Evolutionary conservation across 2,888 invertebrate species (phyloP).

Genomic region (Germaria angustata): DNA sequence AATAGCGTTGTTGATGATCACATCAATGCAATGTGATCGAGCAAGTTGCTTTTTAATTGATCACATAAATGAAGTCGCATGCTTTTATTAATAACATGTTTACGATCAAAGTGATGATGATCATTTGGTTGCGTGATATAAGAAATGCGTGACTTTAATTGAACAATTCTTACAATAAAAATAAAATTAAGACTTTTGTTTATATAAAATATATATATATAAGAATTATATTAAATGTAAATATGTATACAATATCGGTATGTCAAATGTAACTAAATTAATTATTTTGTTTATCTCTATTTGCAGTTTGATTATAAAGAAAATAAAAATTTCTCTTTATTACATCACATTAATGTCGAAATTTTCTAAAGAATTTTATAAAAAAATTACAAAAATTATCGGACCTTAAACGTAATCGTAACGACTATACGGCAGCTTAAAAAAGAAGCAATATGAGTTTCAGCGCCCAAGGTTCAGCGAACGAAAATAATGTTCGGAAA

Average conservation of each 20-base stretch:
- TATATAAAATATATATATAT: too few relatives aligned
- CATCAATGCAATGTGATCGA: slow-evolving; percentile 42
- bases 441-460: slow-evolving; percentile 71
- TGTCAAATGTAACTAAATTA: too few relatives aligned
- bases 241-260: neutral
- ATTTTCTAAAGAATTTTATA: slow-evolving; percentile 72
- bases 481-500: slow-evolving; percentile 83
- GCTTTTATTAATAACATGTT: slow-evolving; percentile 62
- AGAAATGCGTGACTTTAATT: slow-evolving; percentile 73
- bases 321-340: slow-evolving; percentile 45
- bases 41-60: slow-evolving; percentile 55
- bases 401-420: slow-evolving; percentile 34
- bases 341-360: slow-evolving; percentile 73
- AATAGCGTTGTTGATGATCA: slow-evolving; percentile 50
- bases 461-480: slow-evolving; percentile 77
- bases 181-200: too few relatives aligned
- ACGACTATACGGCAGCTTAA: neutral
- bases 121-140: slow-evolving; percentile 56
- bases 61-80: slow-evolving; percentile 65
- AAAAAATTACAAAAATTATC: slow-evolving; percentile 62
- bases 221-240: neutral
- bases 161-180: slow-evolving; percentile 69
- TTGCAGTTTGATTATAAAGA: slow-evolving; percentile 66
- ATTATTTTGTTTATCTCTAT: slow-evolving; percentile 56
- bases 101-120: slow-evolving; percentile 29